These are phyloP conservation scores for Synergus umbraculus DNA, from an alignment of 2,888 invertebrate genomes.

Conservation along the genomic window DNA sequence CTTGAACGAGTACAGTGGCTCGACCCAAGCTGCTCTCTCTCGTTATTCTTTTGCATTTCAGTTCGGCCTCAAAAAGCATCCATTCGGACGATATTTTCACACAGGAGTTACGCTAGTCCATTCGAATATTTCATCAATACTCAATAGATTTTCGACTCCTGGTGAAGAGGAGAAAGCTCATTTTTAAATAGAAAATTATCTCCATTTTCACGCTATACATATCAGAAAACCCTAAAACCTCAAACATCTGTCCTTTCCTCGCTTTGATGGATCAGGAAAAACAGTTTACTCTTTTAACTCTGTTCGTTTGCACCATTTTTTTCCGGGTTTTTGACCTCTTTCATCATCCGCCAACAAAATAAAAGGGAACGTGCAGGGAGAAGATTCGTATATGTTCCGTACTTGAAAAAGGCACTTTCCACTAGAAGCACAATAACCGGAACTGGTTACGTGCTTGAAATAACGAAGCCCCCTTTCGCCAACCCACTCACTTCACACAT, in stretches of 20 bases:
- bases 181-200: not conserved
- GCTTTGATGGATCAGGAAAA: constrained; percentile 39
- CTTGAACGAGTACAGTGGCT: constrained; percentile 15
- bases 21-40: constrained; percentile 18
- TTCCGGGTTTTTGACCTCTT: constrained; percentile 67
- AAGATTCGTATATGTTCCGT: constrained; percentile 57
- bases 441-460: constrained; percentile 75
- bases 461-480: constrained; percentile 60
- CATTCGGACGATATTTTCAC: constrained; percentile 20
- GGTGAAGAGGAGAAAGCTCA: not conserved
- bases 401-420: constrained; percentile 74
- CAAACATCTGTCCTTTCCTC: not conserved
- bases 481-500: constrained; percentile 28
- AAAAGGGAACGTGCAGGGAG: constrained; percentile 59
- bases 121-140: constrained; percentile 21
- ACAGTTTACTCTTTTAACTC: constrained; percentile 62
- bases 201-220: no score
- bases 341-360: constrained; percentile 64
- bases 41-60: constrained; percentile 31
- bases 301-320: constrained; percentile 60
- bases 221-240: no score
- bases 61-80: constrained; percentile 17
- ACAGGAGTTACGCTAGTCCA: not conserved
- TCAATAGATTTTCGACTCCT: constrained; percentile 14
- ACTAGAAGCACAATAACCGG: constrained; percentile 74